A percentile compares a stretch with the other conserved stretches of the same genome.
Evolutionary conservation across 2,113 vertebrate species (phyloP).

Genomic region (Lophotis ruficrista): DNA sequence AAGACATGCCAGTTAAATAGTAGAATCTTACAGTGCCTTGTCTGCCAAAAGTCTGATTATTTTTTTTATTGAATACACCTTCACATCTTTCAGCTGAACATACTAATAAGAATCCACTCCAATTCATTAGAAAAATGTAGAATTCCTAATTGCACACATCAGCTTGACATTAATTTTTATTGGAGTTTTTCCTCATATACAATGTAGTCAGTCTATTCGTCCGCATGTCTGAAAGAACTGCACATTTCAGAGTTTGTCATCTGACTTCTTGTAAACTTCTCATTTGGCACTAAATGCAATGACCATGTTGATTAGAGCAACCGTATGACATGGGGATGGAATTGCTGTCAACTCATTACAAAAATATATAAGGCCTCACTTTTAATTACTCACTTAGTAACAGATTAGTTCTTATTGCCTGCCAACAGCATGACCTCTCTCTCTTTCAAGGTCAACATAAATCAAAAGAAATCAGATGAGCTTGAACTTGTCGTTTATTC

Average conservation of each 20-base stretch:
- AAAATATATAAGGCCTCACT: slow-evolving; percentile 87
- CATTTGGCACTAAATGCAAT: slow-evolving; percentile 80
- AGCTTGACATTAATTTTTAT: not conserved
- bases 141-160: slow-evolving; percentile 3
- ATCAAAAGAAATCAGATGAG: slow-evolving; percentile 77
- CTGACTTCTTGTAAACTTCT: slow-evolving; percentile 79
- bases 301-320: slow-evolving; percentile 81
- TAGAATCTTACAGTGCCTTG: not conserved
- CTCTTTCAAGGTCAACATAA: slow-evolving; percentile 70
- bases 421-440: slow-evolving; percentile 73
- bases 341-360: slow-evolving; percentile 83
- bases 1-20: not conserved
- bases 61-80: not conserved
- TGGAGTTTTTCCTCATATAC: not conserved
- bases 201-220: slow-evolving; percentile 57
- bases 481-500: slow-evolving; percentile 42
- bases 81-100: slow-evolving; percentile 23
- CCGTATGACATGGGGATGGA: slow-evolving; percentile 72
- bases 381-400: slow-evolving; percentile 86
- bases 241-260: slow-evolving; percentile 70
- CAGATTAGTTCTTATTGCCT: slow-evolving; percentile 76
- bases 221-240: slow-evolving; percentile 59
- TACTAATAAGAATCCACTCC: not conserved
- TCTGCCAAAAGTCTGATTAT: not conserved
- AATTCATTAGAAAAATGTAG: slow-evolving; percentile 27